Percentiles rank a stretch among this genome's conserved stretches.
These are phyloP conservation scores for Iguana delicatissima DNA, from an alignment of 2,797 vertebrate genomes.

Conservation along the genomic window DNA sequence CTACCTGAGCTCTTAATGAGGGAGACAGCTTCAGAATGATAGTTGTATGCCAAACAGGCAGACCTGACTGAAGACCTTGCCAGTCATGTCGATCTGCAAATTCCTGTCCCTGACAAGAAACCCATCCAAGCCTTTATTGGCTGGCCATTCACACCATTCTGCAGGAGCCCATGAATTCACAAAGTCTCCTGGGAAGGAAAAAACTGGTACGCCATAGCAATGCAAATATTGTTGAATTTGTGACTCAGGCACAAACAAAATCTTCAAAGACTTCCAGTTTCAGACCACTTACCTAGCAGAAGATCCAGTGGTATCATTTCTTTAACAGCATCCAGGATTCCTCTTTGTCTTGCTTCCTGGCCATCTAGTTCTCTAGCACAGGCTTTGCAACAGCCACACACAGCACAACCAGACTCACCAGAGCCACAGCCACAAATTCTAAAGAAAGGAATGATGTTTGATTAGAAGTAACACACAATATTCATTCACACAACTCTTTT, in stretches of 20 bases:
- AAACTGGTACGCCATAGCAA: too few species aligned
- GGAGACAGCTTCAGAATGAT: too few species aligned
- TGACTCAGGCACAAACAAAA: background rate
- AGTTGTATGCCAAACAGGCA: too few species aligned
- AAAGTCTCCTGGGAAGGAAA: too few species aligned
- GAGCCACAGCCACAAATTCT: constrained; percentile 99
- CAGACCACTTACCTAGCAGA: constrained; percentile 87
- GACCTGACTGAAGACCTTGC: too few species aligned
- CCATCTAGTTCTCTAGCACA: constrained; percentile 97
- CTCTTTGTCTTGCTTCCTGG: constrained; percentile 96
- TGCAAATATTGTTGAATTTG: too few species aligned
- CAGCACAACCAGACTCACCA: constrained; percentile 97
- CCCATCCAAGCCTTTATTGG: too few species aligned
- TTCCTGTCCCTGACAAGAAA: too few species aligned
- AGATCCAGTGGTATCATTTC: constrained; percentile 99
- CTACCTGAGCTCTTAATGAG: too few species aligned
- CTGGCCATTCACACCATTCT: too few species aligned
- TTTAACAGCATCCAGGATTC: constrained; percentile 98
- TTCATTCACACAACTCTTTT: background rate
- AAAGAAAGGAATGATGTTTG: constrained; percentile 44
- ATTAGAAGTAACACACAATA: background rate
- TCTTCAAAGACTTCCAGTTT: background rate
- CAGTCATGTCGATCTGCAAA: too few species aligned
- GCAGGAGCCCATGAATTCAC: too few species aligned
- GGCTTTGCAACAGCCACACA: constrained; percentile 97